A percentile compares a stretch with the other conserved stretches of the same genome.
These are phyloP conservation scores for Pristionchus maxplancki DNA, from an alignment of 2,888 invertebrate species.

Conservation along the genomic window DNA sequence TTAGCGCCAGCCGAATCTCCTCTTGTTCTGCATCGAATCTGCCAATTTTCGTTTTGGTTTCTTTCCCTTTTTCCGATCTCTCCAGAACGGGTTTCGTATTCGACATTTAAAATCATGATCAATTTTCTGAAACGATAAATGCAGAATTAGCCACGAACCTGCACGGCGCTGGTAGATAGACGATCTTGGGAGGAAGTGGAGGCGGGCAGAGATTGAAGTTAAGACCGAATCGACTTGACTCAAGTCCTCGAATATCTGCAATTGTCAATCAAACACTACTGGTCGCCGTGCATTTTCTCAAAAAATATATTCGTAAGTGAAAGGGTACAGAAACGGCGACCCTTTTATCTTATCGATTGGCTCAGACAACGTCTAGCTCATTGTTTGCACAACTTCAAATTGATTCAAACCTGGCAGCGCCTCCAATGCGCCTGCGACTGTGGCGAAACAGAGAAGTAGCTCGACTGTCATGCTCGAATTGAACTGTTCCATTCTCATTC, in stretches of 20 bases:
- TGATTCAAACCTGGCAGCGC: neutral
- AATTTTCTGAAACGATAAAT: too few relatives aligned
- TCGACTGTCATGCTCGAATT: neutral
- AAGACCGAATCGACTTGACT: conserved; percentile 2
- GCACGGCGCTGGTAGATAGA: conserved; percentile 16
- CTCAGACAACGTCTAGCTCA: too few relatives aligned
- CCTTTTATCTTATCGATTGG: too few relatives aligned
- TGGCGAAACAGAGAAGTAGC: neutral
- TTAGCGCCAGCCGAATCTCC: conserved; percentile 27
- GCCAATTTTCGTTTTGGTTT: neutral
- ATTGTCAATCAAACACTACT: neutral
- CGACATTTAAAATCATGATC: too few relatives aligned
- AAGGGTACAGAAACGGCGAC: too few relatives aligned
- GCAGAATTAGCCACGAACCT: too few relatives aligned
- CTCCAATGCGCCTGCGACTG: neutral
- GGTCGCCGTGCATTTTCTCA: too few relatives aligned
- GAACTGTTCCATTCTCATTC: neutral
- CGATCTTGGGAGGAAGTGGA: neutral
- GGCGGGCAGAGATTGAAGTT: conserved; percentile 29
- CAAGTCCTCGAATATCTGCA: neutral
- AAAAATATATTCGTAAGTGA: too few relatives aligned
- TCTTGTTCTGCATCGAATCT: conserved; percentile 33
- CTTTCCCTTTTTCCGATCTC: neutral
- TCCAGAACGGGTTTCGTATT: too few relatives aligned
- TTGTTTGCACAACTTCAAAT: neutral